Percentiles rank a stretch among this genome's conserved stretches.
Evolutionary conservation across 2,797 vertebrate species (phyloP).

Genomic region (Sebastes alutus): DNA sequence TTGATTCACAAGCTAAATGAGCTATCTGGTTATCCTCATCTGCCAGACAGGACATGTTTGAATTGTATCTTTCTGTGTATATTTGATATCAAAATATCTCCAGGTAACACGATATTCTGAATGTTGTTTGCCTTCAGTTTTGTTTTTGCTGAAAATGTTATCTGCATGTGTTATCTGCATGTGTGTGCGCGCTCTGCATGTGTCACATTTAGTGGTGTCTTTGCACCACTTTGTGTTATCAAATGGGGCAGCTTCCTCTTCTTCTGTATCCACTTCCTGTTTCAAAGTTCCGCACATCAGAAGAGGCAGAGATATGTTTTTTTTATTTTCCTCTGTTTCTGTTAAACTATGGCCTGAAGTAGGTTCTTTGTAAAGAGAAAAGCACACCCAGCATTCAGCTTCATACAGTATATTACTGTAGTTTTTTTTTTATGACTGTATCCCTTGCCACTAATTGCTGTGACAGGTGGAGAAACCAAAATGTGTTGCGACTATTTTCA

Average conservation of each 20-base stretch:
- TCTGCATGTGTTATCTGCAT: neutral
- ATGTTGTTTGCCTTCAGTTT: neutral
- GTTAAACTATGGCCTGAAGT: neutral
- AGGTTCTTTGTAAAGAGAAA: neutral
- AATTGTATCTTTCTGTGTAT: neutral
- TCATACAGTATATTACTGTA: neutral
- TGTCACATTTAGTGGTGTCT: constrained; percentile 37
- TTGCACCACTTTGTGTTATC: constrained; percentile 77
- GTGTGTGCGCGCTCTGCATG: neutral
- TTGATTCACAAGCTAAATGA: neutral
- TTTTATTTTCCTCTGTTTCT: constrained; percentile 12
- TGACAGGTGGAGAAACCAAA: neutral
- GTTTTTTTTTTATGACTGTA: too few relatives aligned
- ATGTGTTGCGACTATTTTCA: neutral
- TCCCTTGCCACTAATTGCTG: neutral
- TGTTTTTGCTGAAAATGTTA: constrained; percentile 11
- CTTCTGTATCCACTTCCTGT: constrained; percentile 82
- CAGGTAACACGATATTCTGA: neutral
- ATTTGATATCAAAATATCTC: neutral
- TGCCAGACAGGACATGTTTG: neutral
- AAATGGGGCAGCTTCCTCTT: constrained; percentile 80
- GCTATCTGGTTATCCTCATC: neutral
- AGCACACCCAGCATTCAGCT: neutral
- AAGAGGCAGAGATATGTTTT: constrained; percentile 16
- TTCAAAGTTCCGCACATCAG: constrained; percentile 67